Conservation (phyloP, 1,140 invertebrate genomes). For the Eueides isabella region DNA sequence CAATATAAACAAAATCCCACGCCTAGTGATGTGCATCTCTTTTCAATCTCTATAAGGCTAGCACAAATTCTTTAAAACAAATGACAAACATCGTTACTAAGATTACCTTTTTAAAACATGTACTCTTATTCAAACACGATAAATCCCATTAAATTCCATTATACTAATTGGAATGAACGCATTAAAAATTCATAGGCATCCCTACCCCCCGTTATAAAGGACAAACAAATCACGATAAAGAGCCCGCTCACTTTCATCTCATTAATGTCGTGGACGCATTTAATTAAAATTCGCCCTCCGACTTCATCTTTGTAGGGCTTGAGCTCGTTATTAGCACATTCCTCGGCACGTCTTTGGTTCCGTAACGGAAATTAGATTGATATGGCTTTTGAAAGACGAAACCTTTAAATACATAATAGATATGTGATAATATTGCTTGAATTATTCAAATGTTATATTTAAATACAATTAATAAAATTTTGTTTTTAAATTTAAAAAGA, state of each 20-base stretch:
- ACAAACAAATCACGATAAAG: conserved; percentile 75
- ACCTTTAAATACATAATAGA: neutral
- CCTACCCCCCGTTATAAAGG: conserved; percentile 46
- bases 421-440: neutral
- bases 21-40: neutral
- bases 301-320: conserved; percentile 62
- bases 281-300: conserved; percentile 76
- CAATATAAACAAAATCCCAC: too few relatives aligned
- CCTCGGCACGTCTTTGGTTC: conserved; percentile 47
- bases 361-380: conserved; percentile 36
- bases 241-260: conserved; percentile 66
- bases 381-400: conserved; percentile 18
- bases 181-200: conserved; percentile 40
- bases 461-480: neutral
- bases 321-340: conserved; percentile 73
- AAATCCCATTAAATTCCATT: conserved; percentile 22
- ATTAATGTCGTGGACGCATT: conserved; percentile 71
- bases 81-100: neutral
- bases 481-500: neutral
- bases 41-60: neutral
- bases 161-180: conserved; percentile 28
- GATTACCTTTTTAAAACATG: neutral
- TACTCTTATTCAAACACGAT: conserved; percentile 3
- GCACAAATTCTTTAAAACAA: neutral
- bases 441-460: neutral